Base-by-base conservation (phyloP, 2,113 vertebrate genomes). In the Platysteira castanea region DNA sequence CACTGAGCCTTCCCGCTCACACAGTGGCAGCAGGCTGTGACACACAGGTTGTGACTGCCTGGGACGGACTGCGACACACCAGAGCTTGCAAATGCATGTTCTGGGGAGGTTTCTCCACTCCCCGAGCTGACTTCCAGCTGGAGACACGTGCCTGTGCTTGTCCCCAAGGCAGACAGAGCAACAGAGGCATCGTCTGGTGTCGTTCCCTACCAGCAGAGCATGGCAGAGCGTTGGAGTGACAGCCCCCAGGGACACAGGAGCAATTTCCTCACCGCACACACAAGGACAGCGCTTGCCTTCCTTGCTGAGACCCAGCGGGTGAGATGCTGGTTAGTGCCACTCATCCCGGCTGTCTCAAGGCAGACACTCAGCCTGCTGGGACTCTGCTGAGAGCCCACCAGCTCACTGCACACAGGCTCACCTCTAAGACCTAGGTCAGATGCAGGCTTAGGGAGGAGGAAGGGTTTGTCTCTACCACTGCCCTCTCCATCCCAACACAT, bases 361-460 rank as follows among this genome's bases (percentile, higher is more conserved):
- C 41, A 90, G 86, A n/a, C 50, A 77, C 28, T 8, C 47, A 70
- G 50, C 46, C 76, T 50, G 37, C 67, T 46, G 70, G 22, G 14
- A 22, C 49, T 46, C 63, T 50, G 41, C 27, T 74, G 75, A 77
- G 68, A 70, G 42, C 30, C 52, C n/a, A 15, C 41, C 46, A 70
- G 73, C 39, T 78, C 56, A 27, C 0, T 4, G 60, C 80, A 39
- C 1, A 0, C 23, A 8, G 0, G 1, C 23, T 49, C 4, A 2
- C 16, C 49, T 31, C 42, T 42, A 18, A 73, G 12, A 39, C 35
- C 46, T 35, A 16, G 13, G 70, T 42, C 61, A 89, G 73, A 63
- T 1, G 5, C 10, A 37, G n/a, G n/a, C 37, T 49, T 28, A n/a
- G 56, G 30, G 26, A 81, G 10, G n/a, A 87, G 20, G 17, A 74